Conservation (phyloP, 2,888 invertebrate species). For the Epirrhoe tristata region DNA sequence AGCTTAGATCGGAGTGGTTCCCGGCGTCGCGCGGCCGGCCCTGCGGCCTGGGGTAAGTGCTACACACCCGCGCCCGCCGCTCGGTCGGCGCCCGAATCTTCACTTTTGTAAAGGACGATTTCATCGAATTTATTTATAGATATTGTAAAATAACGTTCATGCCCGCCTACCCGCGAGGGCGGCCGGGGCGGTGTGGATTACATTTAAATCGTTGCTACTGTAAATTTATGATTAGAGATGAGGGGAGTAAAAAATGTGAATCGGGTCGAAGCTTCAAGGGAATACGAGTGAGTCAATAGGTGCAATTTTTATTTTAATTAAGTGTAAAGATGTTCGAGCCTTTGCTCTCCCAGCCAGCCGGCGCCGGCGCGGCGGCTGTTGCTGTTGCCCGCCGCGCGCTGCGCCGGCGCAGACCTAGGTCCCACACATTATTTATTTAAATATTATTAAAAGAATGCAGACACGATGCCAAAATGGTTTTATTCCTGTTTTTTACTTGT, state of each 20-base stretch:
- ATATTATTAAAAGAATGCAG: conserved; percentile 78
- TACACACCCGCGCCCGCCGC: conserved; percentile 43
- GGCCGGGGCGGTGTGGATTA: conserved; percentile 80
- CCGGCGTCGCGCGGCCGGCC: conserved; percentile 61
- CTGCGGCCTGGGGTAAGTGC: conserved; percentile 65
- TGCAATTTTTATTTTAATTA: conserved; percentile 82
- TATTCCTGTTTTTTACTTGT: conserved; percentile 84
- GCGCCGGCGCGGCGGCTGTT: conserved; percentile 39
- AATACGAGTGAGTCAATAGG: conserved; percentile 82
- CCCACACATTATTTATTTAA: conserved; percentile 75
- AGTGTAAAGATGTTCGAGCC: conserved; percentile 60
- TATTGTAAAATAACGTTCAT: conserved; percentile 79
- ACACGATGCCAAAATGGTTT: conserved; percentile 85
- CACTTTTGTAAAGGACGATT: conserved; percentile 79
- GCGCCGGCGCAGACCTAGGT: conserved; percentile 56
- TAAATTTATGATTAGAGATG: conserved; percentile 78
- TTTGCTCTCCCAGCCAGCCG: conserved; percentile 47
- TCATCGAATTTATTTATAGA: conserved; percentile 85
- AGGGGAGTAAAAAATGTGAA: conserved; percentile 78
- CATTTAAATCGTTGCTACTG: conserved; percentile 82
- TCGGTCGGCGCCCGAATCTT: conserved; percentile 52
- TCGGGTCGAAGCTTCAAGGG: conserved; percentile 79
- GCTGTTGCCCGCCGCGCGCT: conserved; percentile 34
- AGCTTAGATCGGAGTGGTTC: conserved; percentile 72
- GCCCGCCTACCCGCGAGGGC: conserved; percentile 75